Conservation (phyloP, 2,113 vertebrate genomes). For the Dasypus novemcinctus region DNA sequence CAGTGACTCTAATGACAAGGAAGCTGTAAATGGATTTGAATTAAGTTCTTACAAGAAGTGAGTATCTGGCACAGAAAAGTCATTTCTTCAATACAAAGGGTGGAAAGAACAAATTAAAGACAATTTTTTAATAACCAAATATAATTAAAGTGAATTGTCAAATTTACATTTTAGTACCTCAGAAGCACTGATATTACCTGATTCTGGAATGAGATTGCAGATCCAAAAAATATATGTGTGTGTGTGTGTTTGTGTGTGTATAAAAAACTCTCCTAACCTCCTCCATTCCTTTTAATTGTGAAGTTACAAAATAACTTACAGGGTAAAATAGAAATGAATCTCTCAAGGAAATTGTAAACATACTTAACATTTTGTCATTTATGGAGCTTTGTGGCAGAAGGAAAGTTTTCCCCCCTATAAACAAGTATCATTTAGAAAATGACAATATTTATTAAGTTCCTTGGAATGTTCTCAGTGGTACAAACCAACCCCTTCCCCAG, state of each 20-base stretch:
- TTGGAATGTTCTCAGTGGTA: constrained; percentile 36
- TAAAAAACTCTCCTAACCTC: constrained; percentile 26
- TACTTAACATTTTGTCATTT: constrained; percentile 72
- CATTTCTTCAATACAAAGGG: constrained; percentile 39
- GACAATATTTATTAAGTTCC: constrained; percentile 62
- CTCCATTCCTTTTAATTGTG: constrained; percentile 65
- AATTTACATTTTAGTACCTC: constrained; percentile 55
- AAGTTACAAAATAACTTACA: constrained; percentile 59
- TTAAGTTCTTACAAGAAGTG: constrained; percentile 57
- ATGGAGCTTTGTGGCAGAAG: constrained; percentile 54
- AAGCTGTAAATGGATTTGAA: constrained; percentile 68
- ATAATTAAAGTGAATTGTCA: constrained; percentile 68
- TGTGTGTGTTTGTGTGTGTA: no score
- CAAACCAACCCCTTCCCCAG: background rate
- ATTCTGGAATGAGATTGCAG: constrained; percentile 61
- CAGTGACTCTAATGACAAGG: constrained; percentile 56
- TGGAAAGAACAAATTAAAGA: constrained; percentile 68
- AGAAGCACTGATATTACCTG: constrained; percentile 51
- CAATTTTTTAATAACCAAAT: constrained; percentile 70
- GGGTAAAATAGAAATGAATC: constrained; percentile 71
- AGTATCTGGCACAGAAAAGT: constrained; percentile 49
- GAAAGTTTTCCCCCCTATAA: constrained; percentile 61
- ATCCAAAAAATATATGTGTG: constrained; percentile 34
- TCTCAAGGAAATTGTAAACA: constrained; percentile 82
- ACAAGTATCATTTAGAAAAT: constrained; percentile 73